Evolutionary conservation across 2,113 vertebrate species (phyloP).

Genomic region (Lonchura striata): DNA sequence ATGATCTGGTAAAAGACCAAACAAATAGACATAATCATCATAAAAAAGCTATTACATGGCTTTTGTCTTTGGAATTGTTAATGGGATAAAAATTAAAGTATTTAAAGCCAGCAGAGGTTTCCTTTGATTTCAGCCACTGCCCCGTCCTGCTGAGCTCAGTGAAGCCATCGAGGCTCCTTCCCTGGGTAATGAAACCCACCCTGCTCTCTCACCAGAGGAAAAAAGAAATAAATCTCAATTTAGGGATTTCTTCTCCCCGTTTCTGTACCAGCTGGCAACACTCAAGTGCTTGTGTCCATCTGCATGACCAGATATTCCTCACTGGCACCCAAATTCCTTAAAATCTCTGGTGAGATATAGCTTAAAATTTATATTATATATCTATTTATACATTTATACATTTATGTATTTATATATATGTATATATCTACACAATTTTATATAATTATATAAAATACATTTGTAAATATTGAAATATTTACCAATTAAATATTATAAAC

Average conservation of each 20-base stretch:
- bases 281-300: background rate
- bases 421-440: background rate
- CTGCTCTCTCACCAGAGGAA: background rate
- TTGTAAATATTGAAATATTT: background rate
- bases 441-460: background rate
- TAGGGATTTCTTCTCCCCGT: background rate
- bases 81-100: constrained; percentile 20
- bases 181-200: background rate
- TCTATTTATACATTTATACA: background rate
- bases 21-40: constrained; percentile 35
- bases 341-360: background rate
- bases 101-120: constrained; percentile 2
- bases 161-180: background rate
- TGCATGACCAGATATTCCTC: background rate
- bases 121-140: background rate
- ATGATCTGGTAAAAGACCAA: constrained; percentile 37
- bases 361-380: background rate
- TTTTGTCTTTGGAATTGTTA: constrained; percentile 25
- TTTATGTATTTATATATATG: background rate
- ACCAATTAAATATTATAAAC: background rate
- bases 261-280: background rate
- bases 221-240: background rate
- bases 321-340: accelerated
- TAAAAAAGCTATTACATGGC: constrained; percentile 40
- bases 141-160: background rate